Evolutionary conservation across 2,113 vertebrate genomes (phyloP), one percentile per base, ranked within the genome.

Genomic region (Rhinopithecus roxellana): DNA sequence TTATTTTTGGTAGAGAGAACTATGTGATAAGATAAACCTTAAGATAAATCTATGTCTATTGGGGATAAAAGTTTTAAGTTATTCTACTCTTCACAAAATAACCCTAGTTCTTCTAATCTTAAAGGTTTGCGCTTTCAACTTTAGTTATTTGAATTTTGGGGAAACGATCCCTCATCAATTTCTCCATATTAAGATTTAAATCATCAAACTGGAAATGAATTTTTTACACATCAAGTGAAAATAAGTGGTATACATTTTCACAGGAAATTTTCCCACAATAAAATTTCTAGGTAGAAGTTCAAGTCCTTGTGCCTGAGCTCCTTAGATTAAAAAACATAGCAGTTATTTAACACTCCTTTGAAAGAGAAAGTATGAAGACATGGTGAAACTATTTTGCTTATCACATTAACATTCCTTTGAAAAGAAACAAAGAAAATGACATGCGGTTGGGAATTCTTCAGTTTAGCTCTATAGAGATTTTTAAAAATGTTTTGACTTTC

Each of bases 371-470:
- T 38, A 61, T n/a, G 55, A 88, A 84, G 72, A 43, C 8, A 18
- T 22, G 16, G 32, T 90, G 40, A 70, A 96, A 72, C 22, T 48
- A 18, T 94, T 93, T 96, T 74, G 61, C 84, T 95, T 81, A 52
- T 45, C 16, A 89, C 5, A 7, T 85, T 77, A 85, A 30, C 45
- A 78, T 91, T 93, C 13, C 50, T 97, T 85, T 94, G 90, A 82
- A 43, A 81, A 16, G 69, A 70, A 64, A 79, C 48, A 92, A 93
- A 75, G 32, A 89, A 96, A 97, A 96, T 45, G 81, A 69, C 81
- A 43, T 17, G 32, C 80, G 40, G 74, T 86, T 40, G 74, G 32
- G 55, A 90, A 22, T 88, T 84, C 55, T 96, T 92, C 30, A 75
- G 0, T 90, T 87, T 85, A 95, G 14, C 38, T 88, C 20, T 59